A percentile compares a stretch with the other conserved stretches of the same genome.
phyloP scores from a whole-genome alignment of 2,113 vertebrate species.

The Protobothrops flavoviridis region DNA sequence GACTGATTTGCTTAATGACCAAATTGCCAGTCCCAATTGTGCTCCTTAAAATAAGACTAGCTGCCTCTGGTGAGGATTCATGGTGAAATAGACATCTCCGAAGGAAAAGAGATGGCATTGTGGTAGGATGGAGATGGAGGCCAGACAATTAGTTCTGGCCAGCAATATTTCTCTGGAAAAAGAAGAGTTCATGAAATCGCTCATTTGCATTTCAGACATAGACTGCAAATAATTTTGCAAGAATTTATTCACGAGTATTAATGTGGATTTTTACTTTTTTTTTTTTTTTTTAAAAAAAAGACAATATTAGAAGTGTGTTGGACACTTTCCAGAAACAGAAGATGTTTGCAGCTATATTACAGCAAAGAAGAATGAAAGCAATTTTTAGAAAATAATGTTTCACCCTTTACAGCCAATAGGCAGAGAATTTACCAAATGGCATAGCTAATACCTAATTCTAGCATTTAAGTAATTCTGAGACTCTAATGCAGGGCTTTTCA shows the following conservation, averaged over 20 bases:
- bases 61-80: not conserved
- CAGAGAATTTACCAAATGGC: not conserved
- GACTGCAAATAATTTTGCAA: too few relatives aligned
- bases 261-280: too few relatives aligned
- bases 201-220: too few relatives aligned
- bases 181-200: not conserved
- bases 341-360: too few relatives aligned
- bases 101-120: not conserved
- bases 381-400: not conserved
- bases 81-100: not conserved
- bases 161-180: not conserved
- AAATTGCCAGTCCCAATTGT: not conserved
- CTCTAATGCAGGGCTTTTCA: constrained; percentile 5
- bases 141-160: not conserved
- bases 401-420: not conserved
- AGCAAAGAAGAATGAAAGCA: not conserved
- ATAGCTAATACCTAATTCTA: not conserved
- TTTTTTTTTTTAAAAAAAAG: too few relatives aligned
- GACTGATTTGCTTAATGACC: not conserved
- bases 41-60: not conserved
- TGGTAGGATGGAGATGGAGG: not conserved
- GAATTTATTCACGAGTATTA: too few relatives aligned
- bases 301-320: too few relatives aligned
- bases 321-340: too few relatives aligned
- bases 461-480: not conserved